phyloP scores from a whole-genome alignment of 2,888 invertebrate genomes.

The Trissolcus brochymenae region DNA sequence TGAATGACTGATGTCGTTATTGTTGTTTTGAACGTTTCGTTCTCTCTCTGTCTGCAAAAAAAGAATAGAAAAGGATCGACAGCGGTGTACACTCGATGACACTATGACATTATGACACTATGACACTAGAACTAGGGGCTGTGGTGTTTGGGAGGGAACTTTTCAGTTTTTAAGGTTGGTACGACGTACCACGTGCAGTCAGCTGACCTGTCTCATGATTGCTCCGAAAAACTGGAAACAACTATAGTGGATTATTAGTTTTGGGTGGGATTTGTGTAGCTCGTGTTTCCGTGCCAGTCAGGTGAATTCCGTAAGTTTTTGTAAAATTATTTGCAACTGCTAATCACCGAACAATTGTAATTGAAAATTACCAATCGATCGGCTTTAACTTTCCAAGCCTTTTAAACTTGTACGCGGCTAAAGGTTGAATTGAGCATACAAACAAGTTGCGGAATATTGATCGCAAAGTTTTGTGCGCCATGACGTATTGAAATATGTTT shows the following conservation, averaged over 20 bases:
- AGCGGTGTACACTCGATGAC: too few relatives aligned
- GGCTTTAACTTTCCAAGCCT: too few relatives aligned
- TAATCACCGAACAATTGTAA: too few relatives aligned
- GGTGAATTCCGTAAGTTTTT: constrained; percentile 59
- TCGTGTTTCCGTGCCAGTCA: constrained; percentile 56
- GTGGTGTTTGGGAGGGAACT: too few relatives aligned
- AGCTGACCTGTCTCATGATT: constrained; percentile 77
- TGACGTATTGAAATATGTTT: constrained; percentile 47
- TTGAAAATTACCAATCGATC: too few relatives aligned
- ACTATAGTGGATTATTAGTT: constrained; percentile 60
- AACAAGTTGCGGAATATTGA: constrained; percentile 57
- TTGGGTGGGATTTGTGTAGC: constrained; percentile 65
- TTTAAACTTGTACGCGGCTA: background rate
- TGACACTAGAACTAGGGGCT: too few relatives aligned
- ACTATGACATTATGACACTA: too few relatives aligned
- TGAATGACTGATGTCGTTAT: too few relatives aligned
- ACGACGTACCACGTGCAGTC: constrained; percentile 66
- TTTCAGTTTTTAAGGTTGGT: constrained; percentile 5
- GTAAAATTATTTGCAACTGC: background rate
- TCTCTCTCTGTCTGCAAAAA: too few relatives aligned
- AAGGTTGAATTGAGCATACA: constrained; percentile 3
- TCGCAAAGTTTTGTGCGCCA: constrained; percentile 52
- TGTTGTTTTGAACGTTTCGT: too few relatives aligned
- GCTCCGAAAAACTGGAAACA: constrained; percentile 65
- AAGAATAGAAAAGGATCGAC: too few relatives aligned